Base-by-base conservation (phyloP, 1,140 invertebrate genomes). In the Trachymyrmex cornetzi region DNA sequence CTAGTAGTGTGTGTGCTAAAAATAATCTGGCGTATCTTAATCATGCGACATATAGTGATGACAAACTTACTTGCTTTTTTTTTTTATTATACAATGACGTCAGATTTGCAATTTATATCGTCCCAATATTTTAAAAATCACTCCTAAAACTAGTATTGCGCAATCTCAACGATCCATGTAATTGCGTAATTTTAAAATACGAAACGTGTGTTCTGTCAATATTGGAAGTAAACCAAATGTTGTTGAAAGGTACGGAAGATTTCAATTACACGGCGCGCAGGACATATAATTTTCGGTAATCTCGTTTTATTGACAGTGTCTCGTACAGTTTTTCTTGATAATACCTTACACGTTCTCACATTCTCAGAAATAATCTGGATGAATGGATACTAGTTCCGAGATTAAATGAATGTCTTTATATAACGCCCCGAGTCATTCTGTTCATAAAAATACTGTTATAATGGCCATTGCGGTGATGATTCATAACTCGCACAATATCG, bases 401-500 rank as follows among this genome's bases (percentile, higher is more conserved):
- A 38, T 22, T 3, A 50, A 50, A 61, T 61, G 19, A 63, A 61
- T 24, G 7, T 77, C 75, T 77, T 69, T 69, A 75, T 61, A 22
- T 82, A 61, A 57, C 16, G 66, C 22, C 30, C 53, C 50, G n/a
- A 74, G 19, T 74, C 30, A 84, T 75, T 61, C 34, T 50, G 24
- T 50, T 74, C 55, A 84, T 50, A 63, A 74, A 84, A 72, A 75
- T 61, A 38, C 55, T 48, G 14, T 50, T 24, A 14, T 75, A 48
- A 50, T 48, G 34, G 12, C 3, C 24, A 44, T 66, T 34, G 38
- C 24, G 22, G 55, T 22, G 22, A 38, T 87, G 88, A 90, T 66
- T 90, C 88, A 89, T 24, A 79, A 61, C 61, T 57, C 72, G 48
- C 53, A 71, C 59, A 77, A 77, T 72, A 77, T 81, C 84, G 19